These are phyloP conservation scores for Cordilura impudica DNA, from an alignment of 2,888 invertebrate genomes.

Conservation along the genomic window DNA sequence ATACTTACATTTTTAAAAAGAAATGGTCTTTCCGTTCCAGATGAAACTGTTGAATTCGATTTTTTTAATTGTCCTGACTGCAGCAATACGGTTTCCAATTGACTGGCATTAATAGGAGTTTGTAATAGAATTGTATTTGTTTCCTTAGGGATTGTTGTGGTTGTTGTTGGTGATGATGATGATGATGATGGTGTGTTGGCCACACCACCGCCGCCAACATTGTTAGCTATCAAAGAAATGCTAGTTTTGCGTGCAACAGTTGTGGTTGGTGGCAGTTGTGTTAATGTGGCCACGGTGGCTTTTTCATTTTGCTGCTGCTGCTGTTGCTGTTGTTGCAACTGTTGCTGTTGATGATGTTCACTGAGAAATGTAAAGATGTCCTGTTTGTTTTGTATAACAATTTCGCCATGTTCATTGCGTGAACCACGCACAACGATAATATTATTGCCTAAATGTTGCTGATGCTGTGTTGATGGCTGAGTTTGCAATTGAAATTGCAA, in stretches of 20 bases:
- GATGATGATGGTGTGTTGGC: neutral
- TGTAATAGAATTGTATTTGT: conserved; percentile 75
- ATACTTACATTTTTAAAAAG: conserved; percentile 73
- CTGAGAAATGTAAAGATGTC: conserved; percentile 77
- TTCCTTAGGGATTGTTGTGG: conserved; percentile 57
- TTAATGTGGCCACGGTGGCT: conserved; percentile 71
- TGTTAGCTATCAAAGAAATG: conserved; percentile 67
- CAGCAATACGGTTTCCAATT: conserved; percentile 74
- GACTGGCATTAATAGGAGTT: conserved; percentile 77
- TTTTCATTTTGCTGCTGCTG: conserved; percentile 67
- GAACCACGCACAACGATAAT: conserved; percentile 78
- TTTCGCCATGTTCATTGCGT: conserved; percentile 78
- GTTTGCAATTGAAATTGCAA: conserved; percentile 65
- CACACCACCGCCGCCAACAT: conserved; percentile 44
- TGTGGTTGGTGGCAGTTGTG: conserved; percentile 74
- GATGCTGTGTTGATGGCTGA: conserved; percentile 68
- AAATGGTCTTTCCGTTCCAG: conserved; percentile 70
- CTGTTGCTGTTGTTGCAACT: conserved; percentile 66
- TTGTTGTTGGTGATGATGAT: conserved; percentile 25
- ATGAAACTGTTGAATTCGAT: conserved; percentile 55
- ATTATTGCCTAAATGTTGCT: conserved; percentile 72
- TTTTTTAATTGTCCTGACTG: conserved; percentile 69
- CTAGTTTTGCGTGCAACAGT: conserved; percentile 74
- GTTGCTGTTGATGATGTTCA: conserved; percentile 71
- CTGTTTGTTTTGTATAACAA: conserved; percentile 78